Conservation (phyloP, 2,113 vertebrate species). For the Propithecus coquereli region DNA sequence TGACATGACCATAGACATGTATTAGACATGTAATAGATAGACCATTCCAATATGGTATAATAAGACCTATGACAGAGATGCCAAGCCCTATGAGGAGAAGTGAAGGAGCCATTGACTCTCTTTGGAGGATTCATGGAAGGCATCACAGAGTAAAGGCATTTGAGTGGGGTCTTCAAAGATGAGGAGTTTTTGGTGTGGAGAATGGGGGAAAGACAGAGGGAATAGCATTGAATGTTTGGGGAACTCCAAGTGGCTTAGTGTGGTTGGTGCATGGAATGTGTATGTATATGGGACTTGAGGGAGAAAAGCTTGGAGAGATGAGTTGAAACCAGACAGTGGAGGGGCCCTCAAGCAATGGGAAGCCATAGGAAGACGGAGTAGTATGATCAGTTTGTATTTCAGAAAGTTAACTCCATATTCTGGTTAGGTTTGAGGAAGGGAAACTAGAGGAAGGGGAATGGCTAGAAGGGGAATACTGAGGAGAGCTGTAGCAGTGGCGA, state of each 20-base stretch:
- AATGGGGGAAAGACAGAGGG: background rate
- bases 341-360: background rate
- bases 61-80: background rate
- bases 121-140: background rate
- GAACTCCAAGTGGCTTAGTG: background rate
- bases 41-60: background rate
- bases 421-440: background rate
- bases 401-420: background rate
- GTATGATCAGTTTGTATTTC: background rate
- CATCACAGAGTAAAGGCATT: background rate
- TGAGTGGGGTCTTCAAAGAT: slow-evolving; percentile 8
- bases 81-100: background rate
- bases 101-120: background rate
- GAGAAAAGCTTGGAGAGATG: background rate
- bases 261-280: background rate
- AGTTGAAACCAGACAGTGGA: background rate
- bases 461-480: background rate
- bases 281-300: background rate
- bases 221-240: background rate
- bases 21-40: background rate
- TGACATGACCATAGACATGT: background rate
- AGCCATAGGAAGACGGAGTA: background rate
- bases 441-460: background rate
- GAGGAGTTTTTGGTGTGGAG: background rate
- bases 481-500: background rate